A percentile compares a stretch with the other conserved stretches of the same genome.
phyloP scores from a whole-genome alignment of 2,113 vertebrate genomes.

The Gasterosteus nipponicus region DNA sequence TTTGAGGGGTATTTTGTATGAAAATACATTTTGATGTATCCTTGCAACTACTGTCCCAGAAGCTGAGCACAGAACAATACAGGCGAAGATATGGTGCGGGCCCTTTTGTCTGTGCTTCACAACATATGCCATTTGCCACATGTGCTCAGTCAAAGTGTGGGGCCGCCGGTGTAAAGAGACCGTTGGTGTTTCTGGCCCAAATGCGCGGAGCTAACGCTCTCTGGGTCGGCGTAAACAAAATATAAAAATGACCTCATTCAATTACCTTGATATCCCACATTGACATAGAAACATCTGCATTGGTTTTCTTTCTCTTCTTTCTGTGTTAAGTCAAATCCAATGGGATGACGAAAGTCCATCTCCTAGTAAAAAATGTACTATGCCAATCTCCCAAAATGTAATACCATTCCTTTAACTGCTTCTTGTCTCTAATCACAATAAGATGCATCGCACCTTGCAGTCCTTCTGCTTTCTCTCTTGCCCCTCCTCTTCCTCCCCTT shows the following conservation, averaged over 20 bases:
- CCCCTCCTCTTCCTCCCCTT: constrained; percentile 12
- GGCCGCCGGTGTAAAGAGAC: constrained; percentile 27
- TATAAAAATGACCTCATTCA: not conserved
- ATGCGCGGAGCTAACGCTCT: constrained; percentile 17
- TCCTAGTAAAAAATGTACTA: not conserved
- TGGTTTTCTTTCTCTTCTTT: not conserved
- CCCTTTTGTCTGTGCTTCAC: constrained; percentile 30
- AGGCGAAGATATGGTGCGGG: constrained; percentile 33
- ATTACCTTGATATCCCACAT: constrained; percentile 6
- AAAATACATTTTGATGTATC: too few relatives aligned
- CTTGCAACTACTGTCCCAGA: constrained; percentile 31
- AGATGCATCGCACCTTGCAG: not conserved
- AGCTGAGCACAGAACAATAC: constrained; percentile 36
- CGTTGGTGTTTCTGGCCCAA: constrained; percentile 40
- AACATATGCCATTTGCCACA: constrained; percentile 62
- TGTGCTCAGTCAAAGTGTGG: constrained; percentile 34
- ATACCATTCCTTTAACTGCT: constrained; percentile 13
- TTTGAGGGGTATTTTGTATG: too few relatives aligned
- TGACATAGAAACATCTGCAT: constrained; percentile 15
- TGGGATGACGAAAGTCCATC: not conserved
- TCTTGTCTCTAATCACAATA: constrained; percentile 14
- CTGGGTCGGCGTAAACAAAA: constrained; percentile 38
- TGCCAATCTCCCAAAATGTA: not conserved
- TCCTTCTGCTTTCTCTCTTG: not conserved
- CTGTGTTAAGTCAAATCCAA: constrained; percentile 1